Evolutionary conservation across 2,797 vertebrate genomes (phyloP), one percentile per base, ranked within the genome.

Genomic region (Tragopan temminckii): DNA sequence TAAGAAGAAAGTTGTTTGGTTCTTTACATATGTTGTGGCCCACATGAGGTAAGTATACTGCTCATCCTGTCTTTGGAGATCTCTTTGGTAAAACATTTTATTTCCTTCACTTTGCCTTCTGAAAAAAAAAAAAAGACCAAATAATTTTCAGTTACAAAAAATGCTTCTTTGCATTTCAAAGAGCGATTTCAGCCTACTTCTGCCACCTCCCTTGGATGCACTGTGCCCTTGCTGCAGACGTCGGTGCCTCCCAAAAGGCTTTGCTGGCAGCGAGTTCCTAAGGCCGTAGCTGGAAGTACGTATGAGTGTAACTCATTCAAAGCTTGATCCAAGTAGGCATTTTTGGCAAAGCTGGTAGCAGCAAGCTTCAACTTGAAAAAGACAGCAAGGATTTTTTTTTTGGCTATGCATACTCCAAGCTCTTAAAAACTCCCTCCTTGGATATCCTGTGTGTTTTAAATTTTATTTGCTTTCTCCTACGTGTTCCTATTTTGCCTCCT

Each of bases 301-400:
- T 42, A 42, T 42, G 42, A 9, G 0, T 78, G 35, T 71, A 62
- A 71, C 85, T 83, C 72, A 68, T 88, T 71, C 61, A 72, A 23
- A 88, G 63, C 78, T 79, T 79, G 38, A 83, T 95, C 79, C 33
- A 85, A 79, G 67, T 27, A 89, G 43, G 33, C 52, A 50, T 81
- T 93, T 95, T 95, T 94, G 77, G 82, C 89, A 86, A 83, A 91
- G n/a, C 79, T 75, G 40, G 33, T 79, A 74, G 88, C 57, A 93
- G 57, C 72, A 79, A 91, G 69, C 85, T 92, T 88, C 50, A 68
- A 69, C 90, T 93, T 95, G 84, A 92, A 95, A 94, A 95, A 92
- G 75, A 31, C 88, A 95, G 38, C 69, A 87, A 79, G 59, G 59
- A 2, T 40, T 43, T 27, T 70, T 43, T 79, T 84, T 52, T 53